Base-by-base conservation (phyloP, 2,888 invertebrate genomes). In the Mesorhabditis belari region DNA sequence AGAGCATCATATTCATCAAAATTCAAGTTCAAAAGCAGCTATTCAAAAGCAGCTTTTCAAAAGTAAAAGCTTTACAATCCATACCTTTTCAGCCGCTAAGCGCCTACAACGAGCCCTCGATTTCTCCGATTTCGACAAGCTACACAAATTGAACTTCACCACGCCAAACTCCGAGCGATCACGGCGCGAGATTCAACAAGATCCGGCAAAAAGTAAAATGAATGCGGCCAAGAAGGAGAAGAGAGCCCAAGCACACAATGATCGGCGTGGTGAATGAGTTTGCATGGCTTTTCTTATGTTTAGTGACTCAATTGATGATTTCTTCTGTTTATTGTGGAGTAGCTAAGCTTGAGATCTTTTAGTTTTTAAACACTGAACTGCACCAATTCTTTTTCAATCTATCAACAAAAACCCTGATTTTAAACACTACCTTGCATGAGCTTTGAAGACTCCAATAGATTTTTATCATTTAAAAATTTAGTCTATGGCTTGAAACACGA, bases 401-500 rank as follows among this genome's bases (percentile, higher is more conserved):
- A 35, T 9, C 44, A 17, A 9, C 44, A 35, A 35, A 35, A 35
- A 17, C 12, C 12, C 44, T 35, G 12, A n/a, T n/a, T 35, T 35
- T 35, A 9, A 9, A 35, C 35, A n/a, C n/a, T n/a, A n/a, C 35
- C 35, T 35, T 6, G 17, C 35, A 35, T 12, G 35, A 35, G 35
- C 6, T n/a, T n/a, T n/a, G 17, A 35, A 35, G 35, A 6, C 35
- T 35, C 35, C 9, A 6, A 35, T 35, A 35, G n/a, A 9, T n/a
- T 35, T 9, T n/a, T 17, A 35, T 35, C n/a, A 35, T 35, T 35
- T 17, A 35, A 35, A 9, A 35, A 35, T 35, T 35, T n/a, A 35
- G 44, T 35, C 44, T n/a, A 35, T n/a, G 44, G 44, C 44, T n/a
- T 35, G 52, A 72, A 79, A 66, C 67, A 64, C 27, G 79, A 79